Evolutionary conservation across 2,113 vertebrate species (phyloP).

Genomic region (Salminus brasiliensis): DNA sequence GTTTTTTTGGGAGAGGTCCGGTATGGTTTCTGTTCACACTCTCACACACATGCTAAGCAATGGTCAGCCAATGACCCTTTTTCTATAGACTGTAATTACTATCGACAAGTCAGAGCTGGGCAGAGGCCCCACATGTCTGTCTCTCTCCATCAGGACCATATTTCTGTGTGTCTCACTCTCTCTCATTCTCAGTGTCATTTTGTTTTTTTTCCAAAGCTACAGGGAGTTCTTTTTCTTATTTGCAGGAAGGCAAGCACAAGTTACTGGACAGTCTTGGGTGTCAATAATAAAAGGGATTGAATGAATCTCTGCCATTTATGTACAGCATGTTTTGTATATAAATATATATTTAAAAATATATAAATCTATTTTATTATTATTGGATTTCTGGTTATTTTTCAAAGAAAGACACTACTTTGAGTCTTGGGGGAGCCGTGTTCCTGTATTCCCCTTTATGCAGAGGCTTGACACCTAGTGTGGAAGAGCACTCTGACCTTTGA

Average conservation of each 20-base stretch:
- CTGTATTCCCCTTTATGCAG: conserved; percentile 56
- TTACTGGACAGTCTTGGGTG: conserved; percentile 69
- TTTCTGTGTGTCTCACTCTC: conserved; percentile 32
- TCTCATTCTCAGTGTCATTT: conserved; percentile 13
- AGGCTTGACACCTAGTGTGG: conserved; percentile 30
- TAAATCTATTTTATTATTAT: conserved; percentile 83
- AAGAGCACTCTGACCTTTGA: conserved; percentile 58
- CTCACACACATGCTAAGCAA: background rate
- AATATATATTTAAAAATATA: conserved; percentile 66
- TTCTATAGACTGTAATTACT: conserved; percentile 4
- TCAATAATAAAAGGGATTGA: conserved; percentile 71
- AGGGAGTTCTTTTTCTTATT: conserved; percentile 55
- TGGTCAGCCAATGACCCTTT: background rate
- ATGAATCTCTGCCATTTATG: conserved; percentile 71
- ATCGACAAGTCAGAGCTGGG: background rate
- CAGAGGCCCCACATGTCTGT: background rate
- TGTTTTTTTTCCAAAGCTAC: conserved; percentile 60
- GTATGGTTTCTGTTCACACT: background rate
- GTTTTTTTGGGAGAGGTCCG: no score
- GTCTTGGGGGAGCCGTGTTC: conserved; percentile 57
- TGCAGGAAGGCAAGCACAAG: conserved; percentile 76
- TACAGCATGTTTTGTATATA: conserved; percentile 81
- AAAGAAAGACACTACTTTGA: conserved; percentile 72
- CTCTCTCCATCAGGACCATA: conserved; percentile 54
- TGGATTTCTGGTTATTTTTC: conserved; percentile 72